Evolutionary conservation across 2,797 vertebrate species (phyloP).

Genomic region (Tinamus major): DNA sequence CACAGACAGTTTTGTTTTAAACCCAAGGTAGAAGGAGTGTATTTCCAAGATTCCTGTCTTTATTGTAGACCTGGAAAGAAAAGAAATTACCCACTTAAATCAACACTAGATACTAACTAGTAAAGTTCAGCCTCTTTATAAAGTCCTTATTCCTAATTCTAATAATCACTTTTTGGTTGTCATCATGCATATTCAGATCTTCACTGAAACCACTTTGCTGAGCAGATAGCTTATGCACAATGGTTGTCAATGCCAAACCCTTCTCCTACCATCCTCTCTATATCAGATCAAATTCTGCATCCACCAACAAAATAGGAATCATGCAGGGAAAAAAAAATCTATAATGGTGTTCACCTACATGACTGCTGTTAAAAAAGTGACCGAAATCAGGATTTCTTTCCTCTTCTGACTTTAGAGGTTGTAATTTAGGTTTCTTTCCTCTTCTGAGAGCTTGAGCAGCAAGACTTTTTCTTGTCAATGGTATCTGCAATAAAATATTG

Average conservation of each 20-base stretch:
- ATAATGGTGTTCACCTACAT: neutral
- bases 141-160: neutral
- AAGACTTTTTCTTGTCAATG: conserved; percentile 15
- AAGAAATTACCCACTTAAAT: neutral
- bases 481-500: conserved; percentile 35
- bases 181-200: neutral
- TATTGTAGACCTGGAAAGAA: neutral
- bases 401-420: neutral
- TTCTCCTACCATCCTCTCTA: neutral
- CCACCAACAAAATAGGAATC: neutral
- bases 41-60: conserved; percentile 24
- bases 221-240: neutral
- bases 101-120: neutral
- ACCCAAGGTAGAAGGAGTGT: neutral
- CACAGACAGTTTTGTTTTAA: neutral
- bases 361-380: conserved; percentile 7
- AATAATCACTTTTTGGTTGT: neutral
- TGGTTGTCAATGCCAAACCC: neutral
- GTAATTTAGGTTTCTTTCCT: conserved; percentile 14
- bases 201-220: neutral
- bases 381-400: conserved; percentile 13
- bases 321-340: neutral
- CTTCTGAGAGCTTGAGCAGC: neutral
- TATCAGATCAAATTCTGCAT: neutral
- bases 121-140: neutral